Percentiles rank a stretch among this genome's conserved stretches.
Evolutionary conservation across 2,113 vertebrate species (phyloP).

Genomic region (Acrocephalus kingi): DNA sequence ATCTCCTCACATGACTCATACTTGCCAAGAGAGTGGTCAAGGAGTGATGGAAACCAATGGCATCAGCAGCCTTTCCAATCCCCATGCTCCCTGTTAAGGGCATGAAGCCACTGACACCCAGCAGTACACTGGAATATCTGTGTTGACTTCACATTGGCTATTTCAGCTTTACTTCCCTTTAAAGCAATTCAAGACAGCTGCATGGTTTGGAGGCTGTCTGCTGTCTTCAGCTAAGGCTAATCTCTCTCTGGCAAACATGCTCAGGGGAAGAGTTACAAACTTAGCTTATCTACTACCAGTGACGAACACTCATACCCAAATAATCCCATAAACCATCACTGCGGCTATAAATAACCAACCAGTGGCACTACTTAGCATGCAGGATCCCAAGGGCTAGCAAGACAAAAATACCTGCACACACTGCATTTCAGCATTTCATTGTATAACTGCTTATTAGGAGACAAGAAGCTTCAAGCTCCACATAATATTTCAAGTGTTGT

Average conservation of each 20-base stretch:
- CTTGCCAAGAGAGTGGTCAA: neutral
- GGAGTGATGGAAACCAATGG: neutral
- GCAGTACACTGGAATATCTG: neutral
- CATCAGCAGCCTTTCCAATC: neutral
- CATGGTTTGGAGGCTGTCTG: neutral
- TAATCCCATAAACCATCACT: neutral
- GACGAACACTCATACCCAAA: neutral
- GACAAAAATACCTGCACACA: neutral
- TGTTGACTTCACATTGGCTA: neutral
- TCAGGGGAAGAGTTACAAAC: neutral
- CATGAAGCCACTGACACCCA: neutral
- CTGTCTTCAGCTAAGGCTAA: neutral
- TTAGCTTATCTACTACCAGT: neutral
- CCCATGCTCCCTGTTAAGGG: neutral
- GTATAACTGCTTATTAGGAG: neutral
- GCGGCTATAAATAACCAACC: neutral
- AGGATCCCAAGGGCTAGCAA: neutral
- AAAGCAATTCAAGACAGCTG: neutral
- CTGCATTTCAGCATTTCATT: neutral
- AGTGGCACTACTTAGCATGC: neutral
- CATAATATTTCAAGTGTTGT: neutral
- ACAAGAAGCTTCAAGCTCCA: neutral
- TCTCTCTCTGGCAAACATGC: neutral
- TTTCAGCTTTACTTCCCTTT: neutral
- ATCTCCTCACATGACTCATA: neutral